phyloP scores from a whole-genome alignment of 2,797 vertebrate species.

The Hydrolagus colliei region DNA sequence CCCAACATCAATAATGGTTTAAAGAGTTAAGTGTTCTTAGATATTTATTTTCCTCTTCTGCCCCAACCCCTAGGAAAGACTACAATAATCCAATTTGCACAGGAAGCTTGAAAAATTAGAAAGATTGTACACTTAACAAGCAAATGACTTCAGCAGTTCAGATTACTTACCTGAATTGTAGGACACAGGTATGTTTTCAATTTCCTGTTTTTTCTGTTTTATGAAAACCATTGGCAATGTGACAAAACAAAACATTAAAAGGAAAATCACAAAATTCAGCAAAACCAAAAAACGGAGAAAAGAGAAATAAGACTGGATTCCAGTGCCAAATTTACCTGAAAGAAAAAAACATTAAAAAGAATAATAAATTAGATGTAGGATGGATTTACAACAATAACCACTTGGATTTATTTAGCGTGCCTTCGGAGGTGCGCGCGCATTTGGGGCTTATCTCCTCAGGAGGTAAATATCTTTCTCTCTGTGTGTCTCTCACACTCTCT shows the following conservation, averaged over 20 bases:
- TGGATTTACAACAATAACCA: too few species aligned
- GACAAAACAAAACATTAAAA: conserved; percentile 80
- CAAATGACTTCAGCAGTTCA: not conserved
- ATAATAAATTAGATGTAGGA: too few species aligned
- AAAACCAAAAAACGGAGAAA: conserved; percentile 89
- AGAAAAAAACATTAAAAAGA: conserved; percentile 33
- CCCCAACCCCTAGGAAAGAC: too few species aligned
- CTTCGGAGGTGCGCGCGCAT: too few species aligned
- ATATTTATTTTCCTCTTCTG: too few species aligned
- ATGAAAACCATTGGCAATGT: conserved; percentile 70
- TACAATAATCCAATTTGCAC: not conserved
- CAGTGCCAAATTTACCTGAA: conserved; percentile 86
- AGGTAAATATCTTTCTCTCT: too few species aligned
- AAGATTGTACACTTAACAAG: not conserved
- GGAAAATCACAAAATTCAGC: conserved; percentile 81
- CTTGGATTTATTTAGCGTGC: too few species aligned
- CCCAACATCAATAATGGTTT: too few species aligned
- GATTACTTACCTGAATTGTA: not conserved
- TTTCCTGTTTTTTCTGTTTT: conserved; percentile 56
- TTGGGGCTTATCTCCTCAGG: too few species aligned
- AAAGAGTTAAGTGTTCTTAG: too few species aligned
- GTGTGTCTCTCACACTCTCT: too few species aligned
- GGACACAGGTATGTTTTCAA: not conserved
- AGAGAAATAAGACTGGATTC: conserved; percentile 89
- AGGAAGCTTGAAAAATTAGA: not conserved